Evolutionary conservation across 2,113 vertebrate genomes (phyloP), one percentile per base, ranked within the genome.

Genomic region (Oryzias melastigma): DNA sequence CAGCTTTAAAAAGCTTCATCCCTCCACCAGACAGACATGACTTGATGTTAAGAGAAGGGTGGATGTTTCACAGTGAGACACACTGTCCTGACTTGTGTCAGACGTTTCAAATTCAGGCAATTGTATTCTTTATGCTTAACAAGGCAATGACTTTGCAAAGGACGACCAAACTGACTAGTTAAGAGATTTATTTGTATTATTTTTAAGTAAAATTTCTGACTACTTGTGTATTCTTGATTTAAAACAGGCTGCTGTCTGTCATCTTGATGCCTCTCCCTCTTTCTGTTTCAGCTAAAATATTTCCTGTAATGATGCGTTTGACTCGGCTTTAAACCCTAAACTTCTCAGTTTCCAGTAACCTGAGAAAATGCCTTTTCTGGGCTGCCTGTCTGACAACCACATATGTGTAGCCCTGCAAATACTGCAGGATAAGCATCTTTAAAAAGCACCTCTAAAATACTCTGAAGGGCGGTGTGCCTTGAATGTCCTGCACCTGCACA

Each of bases 341-440:
- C 68, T 65, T 44, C 71, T 78, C 70, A 59, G 68, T 81, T 90
- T 90, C 81, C 87, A 85, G 82, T 85, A 89, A 87, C 72, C 70
- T n/a, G 77, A 92, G 92, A 91, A 93, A 92, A 91, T 92, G 82
- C 91, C 92, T 86, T 74, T 73, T 65, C 75, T 86, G 91, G 92
- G 90, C 87, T 71, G 89, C 87, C 83, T 85, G 81, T 75, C 68
- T 77, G 75, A 86, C 87, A 82, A 82, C 81, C 86, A 86, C 85
- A 87, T 84, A 83, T 83, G 87, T 82, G 79, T 78, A 73, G 77
- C 84, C 77, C 85, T 80, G 79, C 71, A 76, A 78, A 81, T 82
- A 75, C 71, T 78, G 77, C 80, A 72, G 77, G 72, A 57, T 81
- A 72, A 65, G 76, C 75, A 71, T 57, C 82, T 77, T 69, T 75